Conservation (phyloP, 1,140 invertebrate species). For the Protaetia brevitarsis region DNA sequence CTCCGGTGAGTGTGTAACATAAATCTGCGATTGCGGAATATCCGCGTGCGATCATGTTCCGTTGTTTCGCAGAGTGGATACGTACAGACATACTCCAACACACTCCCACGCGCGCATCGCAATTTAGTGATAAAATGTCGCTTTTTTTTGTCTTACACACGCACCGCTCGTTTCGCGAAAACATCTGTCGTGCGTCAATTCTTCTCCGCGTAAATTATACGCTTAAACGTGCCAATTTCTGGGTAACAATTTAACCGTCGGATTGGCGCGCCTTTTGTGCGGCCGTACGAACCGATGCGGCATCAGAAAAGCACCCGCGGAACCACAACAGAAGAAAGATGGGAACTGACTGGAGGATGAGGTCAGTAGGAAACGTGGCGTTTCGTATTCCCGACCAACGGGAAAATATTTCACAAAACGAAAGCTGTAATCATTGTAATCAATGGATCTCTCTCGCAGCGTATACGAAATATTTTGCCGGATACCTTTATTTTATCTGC, state of each 20-base stretch:
- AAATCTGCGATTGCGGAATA: neutral
- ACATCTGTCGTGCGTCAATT: conserved; percentile 17
- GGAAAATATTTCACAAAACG: conserved; percentile 5
- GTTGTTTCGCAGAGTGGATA: neutral
- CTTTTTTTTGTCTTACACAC: neutral
- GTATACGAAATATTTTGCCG: neutral
- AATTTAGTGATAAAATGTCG: neutral
- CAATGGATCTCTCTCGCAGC: neutral
- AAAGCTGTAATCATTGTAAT: conserved; percentile 16
- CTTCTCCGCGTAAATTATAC: conserved; percentile 1
- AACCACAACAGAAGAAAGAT: neutral
- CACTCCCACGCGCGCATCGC: neutral
- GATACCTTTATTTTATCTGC: neutral
- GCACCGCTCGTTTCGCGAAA: neutral
- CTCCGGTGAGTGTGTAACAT: too few relatives aligned
- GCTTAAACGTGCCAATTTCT: conserved; percentile 12
- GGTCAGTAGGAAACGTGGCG: neutral
- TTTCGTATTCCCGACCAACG: neutral
- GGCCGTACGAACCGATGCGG: neutral
- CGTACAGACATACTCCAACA: neutral
- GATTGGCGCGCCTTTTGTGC: neutral
- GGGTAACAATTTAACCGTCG: conserved; percentile 6
- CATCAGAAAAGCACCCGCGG: neutral
- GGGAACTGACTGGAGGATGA: conserved; percentile 2
- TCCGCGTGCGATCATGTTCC: neutral